These are phyloP conservation scores for Rhinoderma darwinii DNA, from an alignment of 2,113 vertebrate species.

Conservation along the genomic window DNA sequence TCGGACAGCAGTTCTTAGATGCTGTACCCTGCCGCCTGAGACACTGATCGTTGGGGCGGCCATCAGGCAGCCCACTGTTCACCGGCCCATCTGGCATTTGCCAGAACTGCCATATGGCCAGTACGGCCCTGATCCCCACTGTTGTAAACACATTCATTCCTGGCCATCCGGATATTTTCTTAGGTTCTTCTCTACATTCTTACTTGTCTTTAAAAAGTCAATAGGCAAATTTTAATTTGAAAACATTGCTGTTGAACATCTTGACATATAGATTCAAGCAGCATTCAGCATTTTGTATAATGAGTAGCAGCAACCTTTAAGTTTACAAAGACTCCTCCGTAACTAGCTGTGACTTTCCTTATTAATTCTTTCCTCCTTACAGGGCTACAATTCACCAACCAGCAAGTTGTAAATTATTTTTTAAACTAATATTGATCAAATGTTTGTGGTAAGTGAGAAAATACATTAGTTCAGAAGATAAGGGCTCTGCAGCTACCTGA, in stretches of 20 bases:
- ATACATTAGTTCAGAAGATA: conserved; percentile 23
- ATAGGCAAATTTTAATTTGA: too few species aligned
- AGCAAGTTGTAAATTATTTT: conserved; percentile 29
- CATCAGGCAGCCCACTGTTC: too few species aligned
- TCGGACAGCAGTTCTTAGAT: too few species aligned
- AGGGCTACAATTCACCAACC: conserved; percentile 31
- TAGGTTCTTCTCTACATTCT: too few species aligned
- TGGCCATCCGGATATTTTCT: too few species aligned
- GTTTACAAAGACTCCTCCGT: not conserved
- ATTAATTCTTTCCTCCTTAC: conserved; percentile 31
- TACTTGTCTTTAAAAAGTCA: too few species aligned
- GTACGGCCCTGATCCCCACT: too few species aligned
- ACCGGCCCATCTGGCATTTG: too few species aligned
- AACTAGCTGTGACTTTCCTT: conserved; percentile 17
- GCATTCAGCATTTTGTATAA: not conserved
- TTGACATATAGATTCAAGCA: not conserved
- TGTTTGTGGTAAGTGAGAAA: conserved; percentile 35
- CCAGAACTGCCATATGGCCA: too few species aligned
- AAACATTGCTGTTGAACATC: not conserved
- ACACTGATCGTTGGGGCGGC: too few species aligned
- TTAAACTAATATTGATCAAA: conserved; percentile 52
- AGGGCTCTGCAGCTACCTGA: not conserved
- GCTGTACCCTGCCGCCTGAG: too few species aligned
- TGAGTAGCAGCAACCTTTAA: not conserved
- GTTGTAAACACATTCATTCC: too few species aligned